Base-by-base conservation (phyloP, 2,888 invertebrate species). In the Chymomyza caudatula region DNA sequence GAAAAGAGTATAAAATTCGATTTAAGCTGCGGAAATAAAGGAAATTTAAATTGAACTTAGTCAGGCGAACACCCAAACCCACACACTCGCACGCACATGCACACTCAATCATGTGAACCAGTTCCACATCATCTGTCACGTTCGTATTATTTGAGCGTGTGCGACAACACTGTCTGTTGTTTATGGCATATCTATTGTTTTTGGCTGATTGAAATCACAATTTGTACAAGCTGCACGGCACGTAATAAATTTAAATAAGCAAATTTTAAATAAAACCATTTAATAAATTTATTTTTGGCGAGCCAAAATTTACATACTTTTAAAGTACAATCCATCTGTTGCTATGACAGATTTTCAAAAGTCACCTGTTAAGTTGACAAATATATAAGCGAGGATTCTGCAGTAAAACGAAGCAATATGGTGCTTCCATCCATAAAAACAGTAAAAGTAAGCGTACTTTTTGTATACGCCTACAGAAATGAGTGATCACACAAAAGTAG, bases 161-260 rank as follows among this genome's bases (percentile, higher is more conserved):
- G 29, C 29, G 2, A 37, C 11, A 37, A 11, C 8, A 37, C 11
- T 37, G 4, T 37, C 11, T 2, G 11, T 8, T 17, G 11, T 19
- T 19, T 51, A 15, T 13, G 0, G 2, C 17, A n/a, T 19, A 2
- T n/a, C 13, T 22, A 25, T 22, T 22, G 25, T 13, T 13, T 23
- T 15, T 3, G 20, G 15, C n/a, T 53, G 54, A 54, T 54, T 17
- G 6, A 11, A 23, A 54, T 15, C 17, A 17, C 13, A n/a, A 23
- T 23, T 25, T 54, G 23, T 1, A 25, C 29, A 15, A 65, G 20
- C 2, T 17, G 23, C 20, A 42, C 43, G 52, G 8, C 1, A 42
- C 47, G 62, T 63, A 25, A 60, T 53, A 49, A 29, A 20, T 11
- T 23, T 49, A 11, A 5, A 44, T 57, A 70, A 68, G 54, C 64